Conservation (phyloP, 1,140 invertebrate genomes). For the Microplitis demolitor region DNA sequence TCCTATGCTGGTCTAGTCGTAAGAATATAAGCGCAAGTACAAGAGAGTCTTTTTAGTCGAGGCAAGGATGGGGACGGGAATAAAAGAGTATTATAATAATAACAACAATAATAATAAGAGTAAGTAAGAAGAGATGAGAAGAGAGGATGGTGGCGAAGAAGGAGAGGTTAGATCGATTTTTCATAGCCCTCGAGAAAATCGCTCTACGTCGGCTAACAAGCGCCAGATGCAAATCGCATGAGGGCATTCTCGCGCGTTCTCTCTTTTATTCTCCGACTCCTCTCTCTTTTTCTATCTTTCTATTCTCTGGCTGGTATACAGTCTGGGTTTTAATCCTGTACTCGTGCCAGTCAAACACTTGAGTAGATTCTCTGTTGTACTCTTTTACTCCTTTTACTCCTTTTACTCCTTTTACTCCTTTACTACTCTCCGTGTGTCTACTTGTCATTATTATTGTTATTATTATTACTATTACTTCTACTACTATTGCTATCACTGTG, state of each 20-base stretch:
- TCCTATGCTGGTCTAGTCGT: too few relatives aligned
- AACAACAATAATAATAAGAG: background rate
- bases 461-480: too few relatives aligned
- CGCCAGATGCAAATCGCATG: constrained; percentile 50
- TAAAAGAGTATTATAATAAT: background rate
- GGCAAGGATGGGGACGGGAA: too few relatives aligned
- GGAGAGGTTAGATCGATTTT: constrained; percentile 52
- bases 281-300: background rate
- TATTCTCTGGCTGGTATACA: background rate
- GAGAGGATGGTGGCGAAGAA: background rate
- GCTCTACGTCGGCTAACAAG: constrained; percentile 42
- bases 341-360: too few relatives aligned
- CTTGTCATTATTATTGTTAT: too few relatives aligned
- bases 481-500: too few relatives aligned
- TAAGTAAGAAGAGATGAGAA: constrained; percentile 7
- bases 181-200: constrained; percentile 39
- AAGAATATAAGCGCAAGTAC: too few relatives aligned
- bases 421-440: too few relatives aligned
- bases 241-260: constrained; percentile 31
- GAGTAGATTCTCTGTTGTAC: too few relatives aligned
- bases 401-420: too few relatives aligned
- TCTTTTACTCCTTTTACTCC: too few relatives aligned
- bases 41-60: too few relatives aligned
- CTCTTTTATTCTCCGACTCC: background rate
- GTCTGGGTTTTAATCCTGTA: background rate